Evolutionary conservation across 2,797 vertebrate genomes (phyloP).

Genomic region (Artibeus jamaicensis): DNA sequence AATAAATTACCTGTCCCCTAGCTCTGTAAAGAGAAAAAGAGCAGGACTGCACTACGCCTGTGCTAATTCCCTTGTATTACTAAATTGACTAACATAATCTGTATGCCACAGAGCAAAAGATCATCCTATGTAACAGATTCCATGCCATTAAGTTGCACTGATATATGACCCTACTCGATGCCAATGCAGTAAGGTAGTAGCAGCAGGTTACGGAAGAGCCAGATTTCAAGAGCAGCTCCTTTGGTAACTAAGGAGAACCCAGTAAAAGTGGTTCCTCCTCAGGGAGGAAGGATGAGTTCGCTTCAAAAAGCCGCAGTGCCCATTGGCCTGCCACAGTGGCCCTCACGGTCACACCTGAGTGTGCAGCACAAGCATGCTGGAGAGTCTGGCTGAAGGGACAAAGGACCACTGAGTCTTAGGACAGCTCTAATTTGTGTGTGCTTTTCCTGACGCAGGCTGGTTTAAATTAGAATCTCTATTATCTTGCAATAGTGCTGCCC

Average conservation of each 20-base stretch:
- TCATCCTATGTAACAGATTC: constrained; percentile 78
- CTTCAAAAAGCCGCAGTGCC: constrained; percentile 18
- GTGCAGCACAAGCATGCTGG: accelerated
- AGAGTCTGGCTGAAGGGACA: not conserved
- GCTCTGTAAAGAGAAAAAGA: constrained; percentile 69
- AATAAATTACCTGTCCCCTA: constrained; percentile 77
- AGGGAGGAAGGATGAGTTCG: not conserved
- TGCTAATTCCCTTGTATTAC: constrained; percentile 78
- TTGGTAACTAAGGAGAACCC: constrained; percentile 68
- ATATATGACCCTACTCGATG: not conserved
- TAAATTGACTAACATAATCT: constrained; percentile 84
- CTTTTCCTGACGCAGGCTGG: constrained; percentile 40
- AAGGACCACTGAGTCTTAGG: not conserved
- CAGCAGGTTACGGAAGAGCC: constrained; percentile 57
- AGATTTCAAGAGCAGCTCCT: constrained; percentile 64
- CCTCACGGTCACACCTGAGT: not conserved
- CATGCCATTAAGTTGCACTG: constrained; percentile 59
- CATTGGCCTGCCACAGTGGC: not conserved
- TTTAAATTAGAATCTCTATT: constrained; percentile 65
- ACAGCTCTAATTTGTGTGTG: constrained; percentile 50
- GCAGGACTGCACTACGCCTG: constrained; percentile 77
- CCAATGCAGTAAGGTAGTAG: constrained; percentile 35
- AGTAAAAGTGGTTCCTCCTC: constrained; percentile 57
- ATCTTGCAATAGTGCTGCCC: not conserved
- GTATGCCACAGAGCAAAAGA: constrained; percentile 78